phyloP scores from a whole-genome alignment of 2,888 invertebrate genomes.

The Chrysopilus asiliformis region DNA sequence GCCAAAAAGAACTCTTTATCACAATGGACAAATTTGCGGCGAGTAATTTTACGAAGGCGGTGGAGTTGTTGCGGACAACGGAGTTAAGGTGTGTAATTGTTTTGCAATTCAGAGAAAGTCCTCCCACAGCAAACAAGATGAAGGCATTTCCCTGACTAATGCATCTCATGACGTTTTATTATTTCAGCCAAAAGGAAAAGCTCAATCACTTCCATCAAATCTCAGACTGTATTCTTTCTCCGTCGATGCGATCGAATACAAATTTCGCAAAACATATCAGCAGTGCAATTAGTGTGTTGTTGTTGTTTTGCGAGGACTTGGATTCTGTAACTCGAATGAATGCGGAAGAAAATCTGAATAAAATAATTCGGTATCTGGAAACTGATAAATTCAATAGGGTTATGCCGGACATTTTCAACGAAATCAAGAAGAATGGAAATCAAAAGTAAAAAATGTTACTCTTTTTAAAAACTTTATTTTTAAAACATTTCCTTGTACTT shows the following conservation, averaged over 20 bases:
- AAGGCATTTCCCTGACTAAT: too few species aligned
- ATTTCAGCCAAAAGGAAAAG: conserved; percentile 59
- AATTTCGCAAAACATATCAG: conserved; percentile 53
- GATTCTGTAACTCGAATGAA: conserved; percentile 68
- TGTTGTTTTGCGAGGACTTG: conserved; percentile 58
- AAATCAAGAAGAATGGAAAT: conserved; percentile 64
- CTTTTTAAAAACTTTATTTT: background rate
- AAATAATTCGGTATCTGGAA: conserved; percentile 55
- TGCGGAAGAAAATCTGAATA: conserved; percentile 69
- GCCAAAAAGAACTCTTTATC: too few species aligned
- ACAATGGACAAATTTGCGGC: conserved; percentile 28
- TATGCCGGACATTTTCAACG: conserved; percentile 67
- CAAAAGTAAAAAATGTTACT: conserved; percentile 22
- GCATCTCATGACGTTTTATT: too few species aligned
- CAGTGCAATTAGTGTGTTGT: conserved; percentile 54
- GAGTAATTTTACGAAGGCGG: conserved; percentile 28
- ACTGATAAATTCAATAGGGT: conserved; percentile 58
- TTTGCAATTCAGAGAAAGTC: background rate
- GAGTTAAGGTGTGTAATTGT: conserved; percentile 24
- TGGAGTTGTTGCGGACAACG: conserved; percentile 32
- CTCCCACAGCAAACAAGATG: too few species aligned
- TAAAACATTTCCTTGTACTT: conserved; percentile 5
- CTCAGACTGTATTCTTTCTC: conserved; percentile 51
- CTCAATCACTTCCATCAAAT: conserved; percentile 56
- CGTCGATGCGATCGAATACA: conserved; percentile 35